Conservation (phyloP, 2,113 vertebrate genomes). For the Pionites leucogaster region DNA sequence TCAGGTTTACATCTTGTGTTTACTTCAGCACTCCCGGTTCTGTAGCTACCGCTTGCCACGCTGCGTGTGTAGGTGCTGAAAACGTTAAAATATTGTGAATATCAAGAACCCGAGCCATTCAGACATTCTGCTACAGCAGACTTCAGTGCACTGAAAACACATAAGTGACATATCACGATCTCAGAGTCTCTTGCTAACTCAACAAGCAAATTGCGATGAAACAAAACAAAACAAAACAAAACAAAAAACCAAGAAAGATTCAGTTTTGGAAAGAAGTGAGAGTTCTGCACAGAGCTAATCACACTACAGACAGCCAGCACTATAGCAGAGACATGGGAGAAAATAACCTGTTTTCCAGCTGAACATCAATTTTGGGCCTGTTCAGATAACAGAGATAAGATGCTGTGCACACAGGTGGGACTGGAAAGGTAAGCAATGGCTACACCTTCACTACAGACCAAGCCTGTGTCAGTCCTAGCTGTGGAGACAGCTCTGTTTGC, state of each 20-base stretch:
- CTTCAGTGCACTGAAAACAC: background rate
- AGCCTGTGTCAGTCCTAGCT: rapidly evolving
- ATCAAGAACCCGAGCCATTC: background rate
- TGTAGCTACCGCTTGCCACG: background rate
- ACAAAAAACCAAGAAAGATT: background rate
- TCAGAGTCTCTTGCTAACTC: constrained; percentile 12
- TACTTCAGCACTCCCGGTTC: background rate
- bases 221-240: constrained; percentile 27
- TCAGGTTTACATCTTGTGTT: background rate
- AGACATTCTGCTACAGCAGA: constrained; percentile 35
- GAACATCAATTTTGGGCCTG: background rate
- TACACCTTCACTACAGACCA: background rate
- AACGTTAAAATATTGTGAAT: constrained; percentile 30
- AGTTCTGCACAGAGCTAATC: background rate
- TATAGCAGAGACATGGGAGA: background rate
- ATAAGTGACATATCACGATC: constrained; percentile 17
- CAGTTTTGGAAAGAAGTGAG: background rate
- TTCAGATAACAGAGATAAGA: background rate
- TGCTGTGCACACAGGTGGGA: too few relatives aligned
- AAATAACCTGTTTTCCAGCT: background rate
- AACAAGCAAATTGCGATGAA: constrained; percentile 22
- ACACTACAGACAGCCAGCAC: background rate
- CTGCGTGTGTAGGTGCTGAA: background rate
- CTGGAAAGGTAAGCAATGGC: background rate
- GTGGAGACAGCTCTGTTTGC: background rate